Evolutionary conservation across 2,113 vertebrate species (phyloP), one percentile per base, ranked within the genome.

Genomic region (Rhegmatorhina hoffmannsi): DNA sequence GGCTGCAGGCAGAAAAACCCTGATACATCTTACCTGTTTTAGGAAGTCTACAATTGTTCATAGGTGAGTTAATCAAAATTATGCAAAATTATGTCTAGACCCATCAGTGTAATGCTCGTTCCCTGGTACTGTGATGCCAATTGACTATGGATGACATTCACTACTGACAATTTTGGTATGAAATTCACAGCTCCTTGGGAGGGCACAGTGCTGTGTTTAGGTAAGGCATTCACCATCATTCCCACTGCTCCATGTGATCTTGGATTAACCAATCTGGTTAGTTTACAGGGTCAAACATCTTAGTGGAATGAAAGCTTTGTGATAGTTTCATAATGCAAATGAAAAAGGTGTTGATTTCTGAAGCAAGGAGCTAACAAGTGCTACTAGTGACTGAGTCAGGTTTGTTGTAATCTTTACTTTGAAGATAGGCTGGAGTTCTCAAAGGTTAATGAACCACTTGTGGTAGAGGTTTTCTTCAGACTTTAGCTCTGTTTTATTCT

Each of bases 391-490:
- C 72, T 84, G 66, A 96, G 88, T 96, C 95, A 96, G 91, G 96
- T 97, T 97, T 96, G 97, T 97, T 97, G 95, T 79, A 97, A 96
- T 98, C 97, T 97, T 97, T 96, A 91, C 90, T 95, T 96, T 82
- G 72, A 97, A 97, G 97, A 98, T 98, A 98, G 94, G 97, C 98
- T 96, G 92, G 97, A 97, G 98, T 98, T 98, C 97, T 93, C 96
- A 98, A 98, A 99, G 99, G 98, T 99, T 99, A 99, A 99, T 99
- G 98, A 99, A 98, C 98, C 98, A 98, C 98, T 99, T 98, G 98
- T 98, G 98, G 98, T 97, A 98, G 98, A 98, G 98, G 98, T 98
- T 99, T 98, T 97, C 98, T 98, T 98, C 98, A 98, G 98, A 98
- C 98, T 98, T 98, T 98, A 98, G 98, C 98, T 98, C 98, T 98